Conservation (phyloP, 1,140 invertebrate species). For the Holcopasites calliopsidis region DNA sequence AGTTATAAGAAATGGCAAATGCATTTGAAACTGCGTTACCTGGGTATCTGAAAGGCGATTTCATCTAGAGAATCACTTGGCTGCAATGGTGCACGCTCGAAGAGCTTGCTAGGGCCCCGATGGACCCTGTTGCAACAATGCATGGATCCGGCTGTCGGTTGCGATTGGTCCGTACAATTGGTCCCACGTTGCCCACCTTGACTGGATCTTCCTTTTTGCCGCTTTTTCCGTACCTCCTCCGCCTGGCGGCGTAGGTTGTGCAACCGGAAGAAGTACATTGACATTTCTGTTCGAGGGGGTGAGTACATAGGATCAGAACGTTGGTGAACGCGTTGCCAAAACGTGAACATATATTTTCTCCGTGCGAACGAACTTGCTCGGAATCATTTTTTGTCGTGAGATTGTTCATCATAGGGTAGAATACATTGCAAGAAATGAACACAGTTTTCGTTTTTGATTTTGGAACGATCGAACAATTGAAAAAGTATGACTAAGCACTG, state of each 20-base stretch:
- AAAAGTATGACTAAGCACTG: no score
- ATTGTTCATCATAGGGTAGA: no score
- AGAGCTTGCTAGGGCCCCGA: constrained; percentile 86
- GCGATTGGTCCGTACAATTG: constrained; percentile 76
- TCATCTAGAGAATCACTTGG: constrained; percentile 94
- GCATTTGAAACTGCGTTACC: no score
- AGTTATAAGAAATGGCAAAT: no score
- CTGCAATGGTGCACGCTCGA: constrained; percentile 89
- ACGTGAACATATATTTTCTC: background rate
- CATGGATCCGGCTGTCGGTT: constrained; percentile 78
- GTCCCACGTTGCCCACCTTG: constrained; percentile 71
- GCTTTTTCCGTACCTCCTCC: constrained; percentile 84
- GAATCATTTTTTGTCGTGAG: no score
- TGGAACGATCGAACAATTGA: no score
- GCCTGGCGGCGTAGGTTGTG: constrained; percentile 92
- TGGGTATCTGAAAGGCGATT: constrained; percentile 94
- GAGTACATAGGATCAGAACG: constrained; percentile 44
- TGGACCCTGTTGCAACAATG: constrained; percentile 73
- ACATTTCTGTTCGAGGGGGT: constrained; percentile 83
- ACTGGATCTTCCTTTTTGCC: constrained; percentile 78
- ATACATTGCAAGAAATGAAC: no score
- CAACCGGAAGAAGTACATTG: constrained; percentile 96
- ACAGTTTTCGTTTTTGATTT: no score
- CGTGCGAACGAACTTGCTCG: no score
- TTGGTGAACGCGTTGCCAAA: background rate